phyloP scores from a whole-genome alignment of 2,888 invertebrate genomes.

The Cheilosia scutellata region DNA sequence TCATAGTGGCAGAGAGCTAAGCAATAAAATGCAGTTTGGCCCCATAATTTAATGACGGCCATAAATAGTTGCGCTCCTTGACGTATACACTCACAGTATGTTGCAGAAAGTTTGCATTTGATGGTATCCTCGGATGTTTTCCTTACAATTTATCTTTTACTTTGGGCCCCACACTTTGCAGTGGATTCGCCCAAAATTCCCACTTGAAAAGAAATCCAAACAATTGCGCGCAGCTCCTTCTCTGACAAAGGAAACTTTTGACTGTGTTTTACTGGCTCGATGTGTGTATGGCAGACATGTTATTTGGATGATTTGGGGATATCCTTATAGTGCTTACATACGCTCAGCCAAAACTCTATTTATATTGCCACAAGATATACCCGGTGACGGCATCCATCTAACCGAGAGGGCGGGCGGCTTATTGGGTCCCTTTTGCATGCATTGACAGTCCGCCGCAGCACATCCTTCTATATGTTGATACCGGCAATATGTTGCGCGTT shows the following conservation, averaged over 20 bases:
- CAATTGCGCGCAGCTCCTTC: constrained; percentile 17
- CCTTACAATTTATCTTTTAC: constrained; percentile 43
- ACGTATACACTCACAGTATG: constrained; percentile 20
- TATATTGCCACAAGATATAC: constrained; percentile 41
- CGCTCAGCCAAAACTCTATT: constrained; percentile 37
- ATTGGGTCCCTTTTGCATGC: constrained; percentile 49
- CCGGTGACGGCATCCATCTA: constrained; percentile 1
- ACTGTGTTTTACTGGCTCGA: neutral
- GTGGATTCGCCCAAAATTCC: neutral
- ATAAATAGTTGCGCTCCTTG: constrained; percentile 54
- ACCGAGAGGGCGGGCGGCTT: neutral
- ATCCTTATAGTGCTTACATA: constrained; percentile 8
- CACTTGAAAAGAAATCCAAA: constrained; percentile 20
- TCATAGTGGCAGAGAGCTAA: neutral
- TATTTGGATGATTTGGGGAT: constrained; percentile 51
- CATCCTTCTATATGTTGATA: constrained; percentile 38
- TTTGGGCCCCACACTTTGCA: constrained; percentile 3
- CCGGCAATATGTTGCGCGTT: constrained; percentile 59
- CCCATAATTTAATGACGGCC: constrained; percentile 49
- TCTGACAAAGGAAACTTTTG: constrained; percentile 32
- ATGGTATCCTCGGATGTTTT: constrained; percentile 34
- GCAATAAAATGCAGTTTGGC: constrained; percentile 59
- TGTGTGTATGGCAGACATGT: constrained; percentile 11
- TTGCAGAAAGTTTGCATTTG: constrained; percentile 49
- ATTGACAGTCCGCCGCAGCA: constrained; percentile 57